Percentiles rank a stretch among this genome's conserved stretches.
Evolutionary conservation across 1,140 invertebrate genomes (phyloP).

Genomic region (Steinernema feltiae): DNA sequence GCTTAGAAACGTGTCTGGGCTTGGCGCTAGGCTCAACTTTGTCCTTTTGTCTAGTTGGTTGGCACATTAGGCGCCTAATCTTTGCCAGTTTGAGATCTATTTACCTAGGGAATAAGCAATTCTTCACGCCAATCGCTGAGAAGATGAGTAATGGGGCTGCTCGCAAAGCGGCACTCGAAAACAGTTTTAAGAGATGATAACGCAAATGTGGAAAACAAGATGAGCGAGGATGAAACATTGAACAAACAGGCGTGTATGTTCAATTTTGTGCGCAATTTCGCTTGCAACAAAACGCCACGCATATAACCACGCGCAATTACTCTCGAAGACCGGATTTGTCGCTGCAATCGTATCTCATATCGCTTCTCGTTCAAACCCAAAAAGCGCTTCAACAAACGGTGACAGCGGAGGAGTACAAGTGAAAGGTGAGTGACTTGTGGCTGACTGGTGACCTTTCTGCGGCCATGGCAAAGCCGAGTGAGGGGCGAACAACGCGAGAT

Average conservation of each 20-base stretch:
- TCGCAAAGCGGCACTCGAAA: no score
- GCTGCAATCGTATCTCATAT: neutral
- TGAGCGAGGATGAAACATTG: neutral
- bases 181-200: no score
- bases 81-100: no score
- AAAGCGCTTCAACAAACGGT: neutral
- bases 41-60: no score
- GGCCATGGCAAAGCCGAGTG: neutral
- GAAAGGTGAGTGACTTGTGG: neutral
- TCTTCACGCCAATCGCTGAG: no score
- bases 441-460: neutral
- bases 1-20: no score
- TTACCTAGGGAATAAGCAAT: no score
- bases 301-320: conserved; percentile 3
- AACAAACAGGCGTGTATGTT: neutral
- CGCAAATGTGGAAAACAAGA: no score
- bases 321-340: neutral
- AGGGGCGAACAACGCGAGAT: neutral
- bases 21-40: no score
- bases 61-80: no score
- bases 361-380: neutral
- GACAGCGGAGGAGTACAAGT: neutral
- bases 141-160: no score
- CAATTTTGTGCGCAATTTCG: conserved; percentile 6
- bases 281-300: conserved; percentile 8